A percentile compares a stretch with the other conserved stretches of the same genome.
These are phyloP conservation scores for Myrmecobius fasciatus DNA, from an alignment of 2,113 vertebrate species.

Conservation along the genomic window DNA sequence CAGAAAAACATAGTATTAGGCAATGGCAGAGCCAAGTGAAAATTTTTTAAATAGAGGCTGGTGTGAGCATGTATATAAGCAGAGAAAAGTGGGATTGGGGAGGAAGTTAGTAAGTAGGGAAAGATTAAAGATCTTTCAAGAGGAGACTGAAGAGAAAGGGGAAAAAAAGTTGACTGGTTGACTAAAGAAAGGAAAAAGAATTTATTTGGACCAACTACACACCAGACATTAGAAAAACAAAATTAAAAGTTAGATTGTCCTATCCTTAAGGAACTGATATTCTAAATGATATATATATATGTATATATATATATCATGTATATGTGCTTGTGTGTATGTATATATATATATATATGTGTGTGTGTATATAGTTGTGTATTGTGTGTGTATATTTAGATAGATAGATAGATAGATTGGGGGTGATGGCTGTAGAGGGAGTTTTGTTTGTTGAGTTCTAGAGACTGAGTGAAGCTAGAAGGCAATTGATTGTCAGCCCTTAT, in stretches of 20 bases:
- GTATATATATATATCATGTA: no score
- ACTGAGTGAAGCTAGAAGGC: not conserved
- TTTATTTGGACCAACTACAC: no score
- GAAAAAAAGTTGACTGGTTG: no score
- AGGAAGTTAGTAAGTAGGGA: not conserved
- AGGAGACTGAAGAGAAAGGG: not conserved
- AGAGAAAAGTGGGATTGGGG: not conserved
- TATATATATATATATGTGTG: no score
- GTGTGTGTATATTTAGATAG: no score
- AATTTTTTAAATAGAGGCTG: no score
- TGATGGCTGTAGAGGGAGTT: not conserved
- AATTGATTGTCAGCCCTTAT: not conserved
- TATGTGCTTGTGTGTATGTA: no score
- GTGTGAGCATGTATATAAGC: not conserved
- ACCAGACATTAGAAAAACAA: not conserved
- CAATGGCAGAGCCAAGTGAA: no score
- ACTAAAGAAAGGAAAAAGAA: not conserved
- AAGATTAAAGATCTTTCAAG: not conserved
- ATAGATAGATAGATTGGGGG: no score
- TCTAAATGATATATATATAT: not conserved
- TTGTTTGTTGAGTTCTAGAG: not conserved
- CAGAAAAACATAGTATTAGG: not conserved
- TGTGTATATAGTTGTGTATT: no score
- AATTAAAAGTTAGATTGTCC: not conserved
- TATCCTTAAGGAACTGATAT: not conserved